phyloP scores from a whole-genome alignment of 1,140 invertebrate species.

The Leptonema lineaticorne region DNA sequence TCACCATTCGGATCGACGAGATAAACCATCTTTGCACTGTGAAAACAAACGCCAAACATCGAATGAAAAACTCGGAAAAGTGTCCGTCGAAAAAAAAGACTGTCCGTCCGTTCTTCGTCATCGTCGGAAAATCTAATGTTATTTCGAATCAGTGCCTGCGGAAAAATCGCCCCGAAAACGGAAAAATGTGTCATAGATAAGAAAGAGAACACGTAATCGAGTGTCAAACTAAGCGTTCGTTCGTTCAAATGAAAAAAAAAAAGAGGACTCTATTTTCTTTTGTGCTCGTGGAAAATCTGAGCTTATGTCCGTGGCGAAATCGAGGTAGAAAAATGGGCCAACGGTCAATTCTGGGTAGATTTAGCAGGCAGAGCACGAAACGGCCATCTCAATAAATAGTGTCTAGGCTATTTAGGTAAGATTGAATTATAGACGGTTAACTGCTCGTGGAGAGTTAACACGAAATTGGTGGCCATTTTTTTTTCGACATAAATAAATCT shows the following conservation, averaged over 20 bases:
- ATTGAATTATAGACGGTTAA: constrained; percentile 5
- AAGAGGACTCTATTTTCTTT: neutral
- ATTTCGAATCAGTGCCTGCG: no score
- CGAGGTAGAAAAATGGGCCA: neutral
- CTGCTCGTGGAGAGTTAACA: no score
- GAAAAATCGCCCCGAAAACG: neutral
- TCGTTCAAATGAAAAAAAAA: no score
- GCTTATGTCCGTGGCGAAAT: neutral
- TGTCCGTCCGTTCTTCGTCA: no score
- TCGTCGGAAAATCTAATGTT: no score
- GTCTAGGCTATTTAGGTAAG: neutral
- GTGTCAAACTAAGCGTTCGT: no score
- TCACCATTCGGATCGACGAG: no score
- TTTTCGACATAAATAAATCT: no score
- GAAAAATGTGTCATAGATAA: no score
- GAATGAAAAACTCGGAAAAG: neutral
- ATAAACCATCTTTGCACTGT: no score
- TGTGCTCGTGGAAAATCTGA: neutral
- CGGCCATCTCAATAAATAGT: constrained; percentile 6
- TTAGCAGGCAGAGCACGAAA: constrained; percentile 5
- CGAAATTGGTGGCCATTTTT: no score
- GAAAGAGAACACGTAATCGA: neutral
- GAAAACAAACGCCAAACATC: neutral
- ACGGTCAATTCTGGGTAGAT: neutral
- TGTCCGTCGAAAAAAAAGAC: no score